These are phyloP conservation scores for Drosophila rubida DNA, from an alignment of 2,888 invertebrate genomes.

Conservation along the genomic window DNA sequence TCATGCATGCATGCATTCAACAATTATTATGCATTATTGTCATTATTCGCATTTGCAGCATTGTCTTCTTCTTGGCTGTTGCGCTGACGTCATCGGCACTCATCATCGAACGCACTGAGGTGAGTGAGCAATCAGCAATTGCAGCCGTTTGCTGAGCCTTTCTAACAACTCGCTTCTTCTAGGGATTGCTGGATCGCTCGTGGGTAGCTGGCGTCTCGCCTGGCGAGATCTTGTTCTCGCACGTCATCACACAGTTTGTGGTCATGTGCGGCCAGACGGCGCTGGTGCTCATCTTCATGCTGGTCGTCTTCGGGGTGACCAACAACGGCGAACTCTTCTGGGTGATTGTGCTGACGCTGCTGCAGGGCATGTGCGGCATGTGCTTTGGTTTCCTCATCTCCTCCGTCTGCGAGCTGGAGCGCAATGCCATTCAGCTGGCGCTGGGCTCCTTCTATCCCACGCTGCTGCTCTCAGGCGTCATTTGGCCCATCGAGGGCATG, in stretches of 20 bases:
- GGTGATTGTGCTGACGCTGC: slow-evolving; percentile 93
- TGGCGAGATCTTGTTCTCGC: slow-evolving; percentile 96
- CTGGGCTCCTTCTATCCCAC: slow-evolving; percentile 98
- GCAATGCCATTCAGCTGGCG: slow-evolving; percentile 96
- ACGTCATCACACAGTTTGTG: slow-evolving; percentile 97
- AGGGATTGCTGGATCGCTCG: slow-evolving; percentile 94
- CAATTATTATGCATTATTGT: background rate
- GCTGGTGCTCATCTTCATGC: slow-evolving; percentile 95
- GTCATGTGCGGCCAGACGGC: slow-evolving; percentile 98
- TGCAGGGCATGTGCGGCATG: slow-evolving; percentile 98
- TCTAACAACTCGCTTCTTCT: too few species aligned
- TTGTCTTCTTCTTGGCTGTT: slow-evolving; percentile 98
- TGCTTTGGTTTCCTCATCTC: slow-evolving; percentile 98
- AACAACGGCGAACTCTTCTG: slow-evolving; percentile 94
- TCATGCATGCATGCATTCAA: slow-evolving; percentile 54
- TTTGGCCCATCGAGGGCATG: slow-evolving; percentile 99
- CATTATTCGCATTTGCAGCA: slow-evolving; percentile 86
- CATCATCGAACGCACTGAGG: slow-evolving; percentile 95
- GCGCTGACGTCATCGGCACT: slow-evolving; percentile 96
- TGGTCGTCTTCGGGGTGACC: slow-evolving; percentile 94
- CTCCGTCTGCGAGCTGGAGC: slow-evolving; percentile 95
- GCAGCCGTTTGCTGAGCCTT: too few species aligned
- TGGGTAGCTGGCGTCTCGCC: slow-evolving; percentile 97
- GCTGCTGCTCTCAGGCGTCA: slow-evolving; percentile 95
- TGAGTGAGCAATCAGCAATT: slow-evolving; percentile 48